Percentiles rank a stretch among this genome's conserved stretches.
These are phyloP conservation scores for Pogonognathellus flavescens DNA, from an alignment of 1,140 invertebrate species.

Conservation along the genomic window DNA sequence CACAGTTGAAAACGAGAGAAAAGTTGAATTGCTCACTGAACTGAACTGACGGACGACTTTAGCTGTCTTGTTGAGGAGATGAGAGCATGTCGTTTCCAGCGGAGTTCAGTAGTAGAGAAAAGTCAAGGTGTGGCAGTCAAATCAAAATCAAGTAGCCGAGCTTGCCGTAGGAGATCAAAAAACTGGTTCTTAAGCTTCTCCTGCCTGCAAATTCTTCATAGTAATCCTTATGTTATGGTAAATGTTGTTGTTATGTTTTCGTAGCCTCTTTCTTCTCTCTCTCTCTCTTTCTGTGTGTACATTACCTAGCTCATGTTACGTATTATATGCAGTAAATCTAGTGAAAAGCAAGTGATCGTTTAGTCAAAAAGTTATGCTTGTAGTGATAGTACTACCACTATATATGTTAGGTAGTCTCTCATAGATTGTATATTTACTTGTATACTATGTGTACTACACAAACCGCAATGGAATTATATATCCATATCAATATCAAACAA, in stretches of 20 bases:
- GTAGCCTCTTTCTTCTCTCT: conserved; percentile 23
- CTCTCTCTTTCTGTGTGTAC: neutral
- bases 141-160: conserved; percentile 61
- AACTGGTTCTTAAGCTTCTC: conserved; percentile 32
- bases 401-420: neutral
- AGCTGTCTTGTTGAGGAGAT: conserved; percentile 46
- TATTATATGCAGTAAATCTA: conserved; percentile 4
- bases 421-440: neutral
- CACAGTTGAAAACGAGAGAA: conserved; percentile 32
- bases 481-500: conserved; percentile 15
- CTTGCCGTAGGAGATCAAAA: conserved; percentile 42
- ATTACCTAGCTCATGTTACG: conserved; percentile 30
- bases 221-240: conserved; percentile 42
- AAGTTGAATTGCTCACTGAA: conserved; percentile 38
- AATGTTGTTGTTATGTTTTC: conserved; percentile 49
- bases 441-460: neutral
- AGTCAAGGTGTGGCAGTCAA: conserved; percentile 61
- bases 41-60: conserved; percentile 33
- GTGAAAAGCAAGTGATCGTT: neutral
- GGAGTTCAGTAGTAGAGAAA: conserved; percentile 57
- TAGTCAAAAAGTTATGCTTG: neutral
- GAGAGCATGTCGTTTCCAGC: conserved; percentile 59
- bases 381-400: neutral
- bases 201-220: conserved; percentile 22
- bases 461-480: neutral